Conservation (phyloP, 2,888 invertebrate genomes). For the Drosophila planitibia region DNA sequence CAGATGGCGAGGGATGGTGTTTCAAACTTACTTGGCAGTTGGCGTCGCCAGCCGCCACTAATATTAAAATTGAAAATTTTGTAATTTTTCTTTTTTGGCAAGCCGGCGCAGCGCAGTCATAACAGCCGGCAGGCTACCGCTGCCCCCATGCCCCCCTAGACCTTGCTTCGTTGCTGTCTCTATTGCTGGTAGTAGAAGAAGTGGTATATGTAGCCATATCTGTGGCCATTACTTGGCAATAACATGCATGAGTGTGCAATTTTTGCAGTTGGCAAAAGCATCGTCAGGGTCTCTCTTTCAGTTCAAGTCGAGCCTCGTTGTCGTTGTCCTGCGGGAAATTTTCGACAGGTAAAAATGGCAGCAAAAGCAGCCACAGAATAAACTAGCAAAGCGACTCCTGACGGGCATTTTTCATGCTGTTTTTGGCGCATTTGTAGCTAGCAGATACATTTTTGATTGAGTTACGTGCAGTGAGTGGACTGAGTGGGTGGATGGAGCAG, state of each 20-base stretch:
- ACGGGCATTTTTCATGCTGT: slow-evolving; percentile 61
- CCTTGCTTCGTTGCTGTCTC: slow-evolving; percentile 17
- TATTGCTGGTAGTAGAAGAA: slow-evolving; percentile 10
- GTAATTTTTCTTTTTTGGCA: slow-evolving; percentile 79
- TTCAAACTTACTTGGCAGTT: slow-evolving; percentile 60
- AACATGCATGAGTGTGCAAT: slow-evolving; percentile 82
- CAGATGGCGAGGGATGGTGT: neutral
- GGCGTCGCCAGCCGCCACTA: slow-evolving; percentile 75
- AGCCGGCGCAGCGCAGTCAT: slow-evolving; percentile 75
- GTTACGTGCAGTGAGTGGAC: slow-evolving; percentile 61
- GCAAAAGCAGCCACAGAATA: slow-evolving; percentile 67
- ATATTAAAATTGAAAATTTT: slow-evolving; percentile 82
- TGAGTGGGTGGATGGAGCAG: neutral
- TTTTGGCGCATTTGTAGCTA: slow-evolving; percentile 67
- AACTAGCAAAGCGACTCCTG: slow-evolving; percentile 61
- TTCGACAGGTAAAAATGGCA: slow-evolving; percentile 80
- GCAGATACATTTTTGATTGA: slow-evolving; percentile 79
- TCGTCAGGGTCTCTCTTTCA: slow-evolving; percentile 28
- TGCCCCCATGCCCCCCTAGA: neutral
- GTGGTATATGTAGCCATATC: slow-evolving; percentile 51
- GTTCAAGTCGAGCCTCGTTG: slow-evolving; percentile 31
- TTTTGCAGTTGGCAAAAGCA: slow-evolving; percentile 74
- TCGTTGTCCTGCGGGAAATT: slow-evolving; percentile 77
- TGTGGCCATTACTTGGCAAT: slow-evolving; percentile 76
- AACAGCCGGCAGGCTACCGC: slow-evolving; percentile 65